Evolutionary conservation across 2,888 invertebrate species (phyloP).

Genomic region (Lasioglossum villosulum): DNA sequence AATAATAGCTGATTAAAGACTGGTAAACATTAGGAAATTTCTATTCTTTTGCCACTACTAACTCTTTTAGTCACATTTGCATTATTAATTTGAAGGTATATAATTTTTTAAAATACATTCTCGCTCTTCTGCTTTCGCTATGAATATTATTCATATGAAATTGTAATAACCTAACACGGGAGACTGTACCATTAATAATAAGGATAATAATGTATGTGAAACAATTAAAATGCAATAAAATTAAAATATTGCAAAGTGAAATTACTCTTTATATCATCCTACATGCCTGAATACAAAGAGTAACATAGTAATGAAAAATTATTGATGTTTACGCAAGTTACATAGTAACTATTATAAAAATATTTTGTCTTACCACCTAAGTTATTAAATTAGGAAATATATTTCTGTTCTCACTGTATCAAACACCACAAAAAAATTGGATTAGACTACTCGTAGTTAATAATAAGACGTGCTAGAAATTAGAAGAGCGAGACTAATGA

Average conservation of each 20-base stretch:
- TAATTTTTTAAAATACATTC: slow-evolving; percentile 45
- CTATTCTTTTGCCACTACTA: neutral
- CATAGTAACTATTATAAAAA: slow-evolving; percentile 46
- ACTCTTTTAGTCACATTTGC: slow-evolving; percentile 40
- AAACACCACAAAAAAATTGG: slow-evolving; percentile 26
- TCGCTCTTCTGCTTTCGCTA: slow-evolving; percentile 55
- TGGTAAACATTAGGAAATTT: slow-evolving; percentile 12
- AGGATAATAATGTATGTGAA: neutral
- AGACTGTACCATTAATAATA: slow-evolving; percentile 20
- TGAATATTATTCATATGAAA: slow-evolving; percentile 39
- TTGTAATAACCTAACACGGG: slow-evolving; percentile 13
- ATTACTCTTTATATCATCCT: slow-evolving; percentile 8
- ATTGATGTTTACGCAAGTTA: slow-evolving; percentile 49
- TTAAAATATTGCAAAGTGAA: neutral
- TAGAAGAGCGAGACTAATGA: slow-evolving; percentile 59
- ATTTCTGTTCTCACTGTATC: slow-evolving; percentile 19
- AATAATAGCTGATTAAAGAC: slow-evolving; percentile 34
- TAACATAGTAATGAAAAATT: slow-evolving; percentile 30
- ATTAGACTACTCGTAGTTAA: slow-evolving; percentile 13
- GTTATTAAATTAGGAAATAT: slow-evolving; percentile 47
- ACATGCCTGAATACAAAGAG: slow-evolving; percentile 16
- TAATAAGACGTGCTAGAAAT: slow-evolving; percentile 30
- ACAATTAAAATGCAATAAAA: neutral
- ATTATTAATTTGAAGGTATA: slow-evolving; percentile 51
- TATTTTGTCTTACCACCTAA: slow-evolving; percentile 45